A percentile compares a stretch with the other conserved stretches of the same genome.
These are phyloP conservation scores for Heliconius eleuchia DNA, from an alignment of 1,140 invertebrate species.

Conservation along the genomic window DNA sequence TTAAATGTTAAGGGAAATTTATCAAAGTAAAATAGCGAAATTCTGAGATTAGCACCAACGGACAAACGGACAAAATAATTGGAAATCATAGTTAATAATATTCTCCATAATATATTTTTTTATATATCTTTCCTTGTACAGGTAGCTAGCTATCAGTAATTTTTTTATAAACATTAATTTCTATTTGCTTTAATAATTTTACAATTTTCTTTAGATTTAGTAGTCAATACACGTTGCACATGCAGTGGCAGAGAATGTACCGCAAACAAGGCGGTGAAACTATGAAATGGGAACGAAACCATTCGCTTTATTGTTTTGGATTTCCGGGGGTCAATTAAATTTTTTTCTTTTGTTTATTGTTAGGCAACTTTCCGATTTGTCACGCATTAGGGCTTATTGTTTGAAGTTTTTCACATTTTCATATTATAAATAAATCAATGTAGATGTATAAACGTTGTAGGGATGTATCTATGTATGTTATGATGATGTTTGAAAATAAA, in stretches of 20 bases:
- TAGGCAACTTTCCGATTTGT: conserved; percentile 13
- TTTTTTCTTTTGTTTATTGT: conserved; percentile 50
- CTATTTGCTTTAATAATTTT: neutral
- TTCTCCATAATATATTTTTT: too few relatives aligned
- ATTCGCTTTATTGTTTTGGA: conserved; percentile 47
- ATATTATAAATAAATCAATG: neutral
- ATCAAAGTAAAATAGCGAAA: too few relatives aligned
- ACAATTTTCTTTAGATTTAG: neutral
- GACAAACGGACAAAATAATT: too few relatives aligned
- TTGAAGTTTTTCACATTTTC: neutral
- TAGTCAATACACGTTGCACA: conserved; percentile 22
- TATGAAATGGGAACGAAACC: conserved; percentile 42
- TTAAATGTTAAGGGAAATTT: too few relatives aligned
- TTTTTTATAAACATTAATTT: neutral
- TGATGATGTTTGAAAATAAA: neutral
- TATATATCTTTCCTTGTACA: too few relatives aligned
- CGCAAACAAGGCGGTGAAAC: conserved; percentile 37
- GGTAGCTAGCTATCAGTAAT: too few relatives aligned
- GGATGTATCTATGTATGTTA: neutral
- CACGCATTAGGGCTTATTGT: neutral
- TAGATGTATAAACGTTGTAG: neutral
- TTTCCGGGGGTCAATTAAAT: conserved; percentile 50
- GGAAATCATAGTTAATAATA: too few relatives aligned
- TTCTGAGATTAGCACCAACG: too few relatives aligned
- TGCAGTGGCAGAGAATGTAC: conserved; percentile 28